phyloP scores from a whole-genome alignment of 2,888 invertebrate species.

The Crossocerus cetratus region DNA sequence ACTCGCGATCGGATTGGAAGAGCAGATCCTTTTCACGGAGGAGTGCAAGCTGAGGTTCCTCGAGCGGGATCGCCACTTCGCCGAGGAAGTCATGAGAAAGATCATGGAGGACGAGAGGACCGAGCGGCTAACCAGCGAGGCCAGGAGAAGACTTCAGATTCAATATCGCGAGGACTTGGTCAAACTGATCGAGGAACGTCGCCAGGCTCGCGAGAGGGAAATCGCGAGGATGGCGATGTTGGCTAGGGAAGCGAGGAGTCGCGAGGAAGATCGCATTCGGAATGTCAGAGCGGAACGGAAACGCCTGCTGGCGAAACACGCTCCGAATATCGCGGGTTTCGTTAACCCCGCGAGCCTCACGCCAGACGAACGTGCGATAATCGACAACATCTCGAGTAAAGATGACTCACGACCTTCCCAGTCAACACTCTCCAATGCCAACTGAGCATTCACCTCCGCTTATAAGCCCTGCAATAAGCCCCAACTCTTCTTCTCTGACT shows the following conservation, averaged over 20 bases:
- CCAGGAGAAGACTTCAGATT: constrained; percentile 55
- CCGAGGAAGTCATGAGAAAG: constrained; percentile 61
- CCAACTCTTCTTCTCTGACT: background rate
- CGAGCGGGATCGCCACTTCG: constrained; percentile 62
- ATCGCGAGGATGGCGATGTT: constrained; percentile 44
- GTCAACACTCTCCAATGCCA: background rate
- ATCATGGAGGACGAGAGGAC: constrained; percentile 64
- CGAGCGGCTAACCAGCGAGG: constrained; percentile 58
- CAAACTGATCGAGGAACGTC: constrained; percentile 62
- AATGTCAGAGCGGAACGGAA: constrained; percentile 54
- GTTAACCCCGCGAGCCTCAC: constrained; percentile 51
- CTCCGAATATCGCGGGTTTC: constrained; percentile 58
- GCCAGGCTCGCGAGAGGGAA: constrained; percentile 54
- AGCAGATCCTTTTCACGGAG: constrained; percentile 63
- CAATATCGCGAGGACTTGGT: constrained; percentile 64
- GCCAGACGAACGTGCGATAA: constrained; percentile 51
- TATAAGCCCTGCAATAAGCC: background rate
- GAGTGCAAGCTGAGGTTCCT: constrained; percentile 54
- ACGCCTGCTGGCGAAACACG: constrained; percentile 61
- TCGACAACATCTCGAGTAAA: constrained; percentile 18
- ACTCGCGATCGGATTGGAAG: constrained; percentile 53
- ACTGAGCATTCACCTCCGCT: background rate
- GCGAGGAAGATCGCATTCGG: constrained; percentile 35
- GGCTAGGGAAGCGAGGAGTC: constrained; percentile 38
- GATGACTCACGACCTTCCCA: background rate